Base-by-base conservation (phyloP, 2,888 invertebrate genomes). In the Hypomecis punctinalis region DNA sequence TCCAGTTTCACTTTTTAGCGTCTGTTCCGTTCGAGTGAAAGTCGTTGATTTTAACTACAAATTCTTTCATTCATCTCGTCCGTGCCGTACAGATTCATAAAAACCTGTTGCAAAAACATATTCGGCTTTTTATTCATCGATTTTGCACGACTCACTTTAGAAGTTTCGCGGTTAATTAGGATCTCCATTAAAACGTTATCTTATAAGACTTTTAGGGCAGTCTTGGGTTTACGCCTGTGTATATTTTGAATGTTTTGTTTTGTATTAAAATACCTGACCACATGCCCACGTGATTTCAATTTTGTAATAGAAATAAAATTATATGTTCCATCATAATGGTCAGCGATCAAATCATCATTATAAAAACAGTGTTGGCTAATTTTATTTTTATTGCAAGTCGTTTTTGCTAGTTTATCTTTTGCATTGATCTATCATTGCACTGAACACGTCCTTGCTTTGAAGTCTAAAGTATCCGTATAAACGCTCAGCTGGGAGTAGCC, bases 1-100 rank as follows among this genome's bases (percentile, higher is more conserved):
- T 85, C 81, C 88, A 88, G 88, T 92, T 92, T 92, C 91, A 91
- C 92, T 91, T 92, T 89, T 91, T 91, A 91, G 89, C 88, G 82
- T 86, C 80, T 84, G 77, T 75, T 79, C 75, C 70, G 66, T 66
- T 55, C 57, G 68, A 85, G 92, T 88, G 92, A 92, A 92, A 92
- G 92, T 90, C 75, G 82, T 82, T 74, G 83, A 85, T 85, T 81
- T 85, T 79, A 81, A 76, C 84, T 83, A 66, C 82, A 81, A 84
- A 88, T 88, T 88, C 83, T 90, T 90, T 86, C 88, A 89, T 89
- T 90, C 87, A 76, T 88, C 78, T 76, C 75, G 74, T 72, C 80
- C 73, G 76, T 78, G 80, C 73, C 52, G 61, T 76, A 66, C 43
- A 59, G 13, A 74, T 69, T 75, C 74, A 76, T 80, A 75, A 79